A percentile compares a stretch with the other conserved stretches of the same genome.
phyloP scores from a whole-genome alignment of 2,113 vertebrate genomes.

The Dendropsophus ebraccatus region DNA sequence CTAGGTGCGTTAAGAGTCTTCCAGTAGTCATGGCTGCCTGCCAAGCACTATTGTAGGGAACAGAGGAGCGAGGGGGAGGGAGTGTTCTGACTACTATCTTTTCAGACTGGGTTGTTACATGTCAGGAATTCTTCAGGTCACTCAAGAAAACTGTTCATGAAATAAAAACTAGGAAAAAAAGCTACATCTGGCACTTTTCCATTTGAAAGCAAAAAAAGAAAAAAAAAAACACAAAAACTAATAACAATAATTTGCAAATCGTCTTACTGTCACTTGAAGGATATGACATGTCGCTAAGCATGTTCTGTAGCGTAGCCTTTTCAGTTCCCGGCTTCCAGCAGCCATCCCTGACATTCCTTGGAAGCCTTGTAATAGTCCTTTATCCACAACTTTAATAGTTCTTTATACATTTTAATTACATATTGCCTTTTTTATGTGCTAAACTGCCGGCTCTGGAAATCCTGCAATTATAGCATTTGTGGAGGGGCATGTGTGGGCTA shows the following conservation, averaged over 20 bases:
- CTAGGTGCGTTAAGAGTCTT: not conserved
- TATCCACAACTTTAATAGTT: no score
- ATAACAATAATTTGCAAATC: not conserved
- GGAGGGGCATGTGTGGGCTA: not conserved
- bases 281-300: not conserved
- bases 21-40: constrained; percentile 5
- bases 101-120: not conserved
- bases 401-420: not conserved
- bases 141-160: not conserved
- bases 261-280: not conserved
- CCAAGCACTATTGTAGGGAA: not conserved
- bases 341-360: not conserved
- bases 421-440: not conserved
- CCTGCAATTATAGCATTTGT: not conserved
- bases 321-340: not conserved
- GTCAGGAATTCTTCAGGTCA: constrained; percentile 9
- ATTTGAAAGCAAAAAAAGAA: not conserved
- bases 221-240: not conserved
- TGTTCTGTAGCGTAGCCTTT: not conserved
- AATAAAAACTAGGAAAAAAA: not conserved
- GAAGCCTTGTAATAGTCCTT: not conserved
- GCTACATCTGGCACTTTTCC: not conserved
- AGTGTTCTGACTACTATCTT: not conserved
- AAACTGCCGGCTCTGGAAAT: not conserved
- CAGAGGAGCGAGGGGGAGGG: not conserved